Evolutionary conservation across 2,797 vertebrate genomes (phyloP), one percentile per base, ranked within the genome.

Genomic region (Rhinella marina): DNA sequence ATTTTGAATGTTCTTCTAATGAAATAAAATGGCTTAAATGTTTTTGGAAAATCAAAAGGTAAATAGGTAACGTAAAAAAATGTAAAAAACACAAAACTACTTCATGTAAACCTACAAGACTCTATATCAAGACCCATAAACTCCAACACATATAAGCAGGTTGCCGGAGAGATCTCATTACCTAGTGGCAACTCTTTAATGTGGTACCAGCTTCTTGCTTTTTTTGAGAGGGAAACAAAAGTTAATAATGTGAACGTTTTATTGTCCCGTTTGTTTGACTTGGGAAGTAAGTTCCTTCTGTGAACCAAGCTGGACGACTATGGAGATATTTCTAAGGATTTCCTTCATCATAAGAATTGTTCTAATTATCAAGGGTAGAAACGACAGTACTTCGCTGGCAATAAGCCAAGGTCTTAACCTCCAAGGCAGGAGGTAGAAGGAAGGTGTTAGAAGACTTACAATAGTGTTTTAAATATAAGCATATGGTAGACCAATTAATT

Each of bases 191-290:
- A 96, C 93, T 90, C 96, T 96, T 97, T 96, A 95, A 96, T 95
- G 94, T 95, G 91, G 93, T 93, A 93, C 94, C 94, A 92, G 93
- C 91, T 93, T 75, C 79, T 62, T 85, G 17, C 61, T 93, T 91
- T 94, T 93, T 94, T 95, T 93, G 93, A 94, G 95, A 94, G 25
- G 92, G 92, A 92, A 92, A 94, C 59, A 94, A 95, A 94, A 96
- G 95, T 97, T 97, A 97, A 97, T 97, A 97, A 97, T 90, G 95
- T 96, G 93, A 93, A 96, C 94, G 95, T 95, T 97, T 97, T 97
- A 97, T 96, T 94, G 93, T 94, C 92, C 81, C 91, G 90, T 93
- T 91, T 89, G 90, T 90, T 92, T 93, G 86, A 94, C 94, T 92
- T 88, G 95, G 95, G 95, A 92, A 91, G 79, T 92, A 94, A 94